A percentile compares a stretch with the other conserved stretches of the same genome.
phyloP scores from a whole-genome alignment of 2,888 invertebrate species.

The Apamea epomidion region DNA sequence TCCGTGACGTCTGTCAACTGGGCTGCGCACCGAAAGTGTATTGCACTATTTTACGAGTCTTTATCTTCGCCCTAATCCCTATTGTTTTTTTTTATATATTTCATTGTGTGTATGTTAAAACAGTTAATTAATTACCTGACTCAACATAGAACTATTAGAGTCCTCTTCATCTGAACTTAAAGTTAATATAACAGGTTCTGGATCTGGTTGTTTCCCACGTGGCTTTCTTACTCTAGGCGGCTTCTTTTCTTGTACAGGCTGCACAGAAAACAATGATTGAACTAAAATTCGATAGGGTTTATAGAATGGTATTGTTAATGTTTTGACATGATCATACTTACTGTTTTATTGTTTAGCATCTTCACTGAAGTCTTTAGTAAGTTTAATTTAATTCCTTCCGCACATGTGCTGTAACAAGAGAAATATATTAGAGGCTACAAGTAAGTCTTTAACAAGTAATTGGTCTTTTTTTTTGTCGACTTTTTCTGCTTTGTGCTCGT shows the following conservation, averaged over 20 bases:
- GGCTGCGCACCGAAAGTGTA: too few species aligned
- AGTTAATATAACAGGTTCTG: slow-evolving; percentile 92
- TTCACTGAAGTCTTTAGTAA: slow-evolving; percentile 83
- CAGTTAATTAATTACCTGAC: slow-evolving; percentile 80
- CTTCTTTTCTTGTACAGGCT: slow-evolving; percentile 84
- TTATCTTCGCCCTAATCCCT: background rate
- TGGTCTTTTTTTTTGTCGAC: background rate
- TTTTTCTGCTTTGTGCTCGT: too few species aligned
- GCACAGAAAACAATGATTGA: slow-evolving; percentile 23
- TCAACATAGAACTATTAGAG: slow-evolving; percentile 87
- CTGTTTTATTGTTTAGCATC: slow-evolving; percentile 75
- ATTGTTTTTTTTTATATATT: too few species aligned
- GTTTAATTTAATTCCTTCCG: slow-evolving; percentile 87
- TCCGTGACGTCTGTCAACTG: too few species aligned
- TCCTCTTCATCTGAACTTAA: slow-evolving; percentile 94
- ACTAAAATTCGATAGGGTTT: background rate
- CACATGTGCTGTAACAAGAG: slow-evolving; percentile 74
- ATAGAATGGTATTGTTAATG: background rate
- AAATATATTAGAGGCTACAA: background rate
- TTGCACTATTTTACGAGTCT: too few species aligned
- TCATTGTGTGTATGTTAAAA: background rate
- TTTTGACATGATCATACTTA: slow-evolving; percentile 72
- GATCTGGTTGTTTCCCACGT: slow-evolving; percentile 89
- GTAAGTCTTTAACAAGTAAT: background rate
- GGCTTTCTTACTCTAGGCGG: slow-evolving; percentile 87